Evolutionary conservation across 2,888 invertebrate genomes (phyloP).

Genomic region (Xanthorhoe designata): DNA sequence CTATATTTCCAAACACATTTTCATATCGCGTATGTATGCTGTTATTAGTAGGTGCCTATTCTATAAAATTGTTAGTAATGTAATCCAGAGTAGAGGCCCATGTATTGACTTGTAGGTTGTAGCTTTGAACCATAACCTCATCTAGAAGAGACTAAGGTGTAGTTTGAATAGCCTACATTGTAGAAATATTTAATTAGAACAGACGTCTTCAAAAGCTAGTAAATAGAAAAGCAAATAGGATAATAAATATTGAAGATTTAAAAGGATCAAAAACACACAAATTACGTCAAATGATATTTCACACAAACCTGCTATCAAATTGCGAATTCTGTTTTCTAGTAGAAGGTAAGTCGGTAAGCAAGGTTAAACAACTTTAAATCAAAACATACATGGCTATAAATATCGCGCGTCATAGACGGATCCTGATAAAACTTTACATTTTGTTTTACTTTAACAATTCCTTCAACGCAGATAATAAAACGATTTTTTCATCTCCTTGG

Average conservation of each 20-base stretch:
- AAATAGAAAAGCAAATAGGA: slow-evolving; percentile 24
- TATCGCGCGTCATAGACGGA: slow-evolving; percentile 11
- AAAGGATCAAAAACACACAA: slow-evolving; percentile 22
- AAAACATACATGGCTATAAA: slow-evolving; percentile 22
- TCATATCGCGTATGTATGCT: too few relatives aligned
- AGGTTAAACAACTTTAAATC: slow-evolving; percentile 30
- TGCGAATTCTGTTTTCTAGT: slow-evolving; percentile 32
- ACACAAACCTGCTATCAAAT: slow-evolving; percentile 25
- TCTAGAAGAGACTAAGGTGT: background rate
- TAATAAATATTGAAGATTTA: slow-evolving; percentile 32
- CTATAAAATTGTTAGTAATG: background rate
- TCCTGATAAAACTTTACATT: slow-evolving; percentile 9
- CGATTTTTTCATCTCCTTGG: background rate
- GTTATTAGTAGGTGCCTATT: background rate
- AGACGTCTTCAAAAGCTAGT: slow-evolving; percentile 19
- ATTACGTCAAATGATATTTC: slow-evolving; percentile 41
- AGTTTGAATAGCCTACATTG: background rate
- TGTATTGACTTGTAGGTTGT: background rate
- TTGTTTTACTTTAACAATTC: background rate
- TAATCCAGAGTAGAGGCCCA: background rate
- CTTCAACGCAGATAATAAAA: background rate
- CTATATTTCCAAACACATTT: too few relatives aligned
- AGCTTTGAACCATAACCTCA: background rate
- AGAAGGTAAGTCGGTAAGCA: slow-evolving; percentile 13
- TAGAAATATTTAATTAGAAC: slow-evolving; percentile 2